Conservation (phyloP, 2,888 invertebrate genomes). For the Lithophane leautieri region DNA sequence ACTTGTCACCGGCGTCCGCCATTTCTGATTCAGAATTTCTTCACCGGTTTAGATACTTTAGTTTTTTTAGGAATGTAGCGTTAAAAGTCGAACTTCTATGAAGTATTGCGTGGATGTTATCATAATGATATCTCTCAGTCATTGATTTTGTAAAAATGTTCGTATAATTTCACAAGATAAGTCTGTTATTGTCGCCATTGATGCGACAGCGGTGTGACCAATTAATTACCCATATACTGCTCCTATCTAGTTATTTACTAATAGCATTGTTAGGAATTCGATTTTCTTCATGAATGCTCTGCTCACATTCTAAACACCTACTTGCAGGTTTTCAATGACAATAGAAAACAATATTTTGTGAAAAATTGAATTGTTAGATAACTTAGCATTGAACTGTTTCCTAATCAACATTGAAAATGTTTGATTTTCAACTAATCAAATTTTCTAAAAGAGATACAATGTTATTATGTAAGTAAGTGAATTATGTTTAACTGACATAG, state of each 20-base stretch:
- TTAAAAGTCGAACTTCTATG: conserved; percentile 12
- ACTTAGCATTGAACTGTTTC: conserved; percentile 20
- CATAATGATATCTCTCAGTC: conserved; percentile 23
- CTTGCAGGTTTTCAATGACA: conserved; percentile 5
- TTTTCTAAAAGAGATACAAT: not conserved
- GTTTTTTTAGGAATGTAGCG: conserved; percentile 31
- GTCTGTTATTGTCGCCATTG: conserved; percentile 64
- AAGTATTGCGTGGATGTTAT: conserved; percentile 29
- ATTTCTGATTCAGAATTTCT: conserved; percentile 88
- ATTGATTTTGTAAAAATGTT: conserved; percentile 36
- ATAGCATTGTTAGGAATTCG: not conserved
- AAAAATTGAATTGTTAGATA: not conserved
- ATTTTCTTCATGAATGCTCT: not conserved
- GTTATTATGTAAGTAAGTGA: not conserved
- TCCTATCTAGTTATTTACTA: conserved; percentile 12
- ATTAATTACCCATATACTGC: conserved; percentile 28
- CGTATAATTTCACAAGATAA: conserved; percentile 13
- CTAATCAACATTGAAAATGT: conserved; percentile 5
- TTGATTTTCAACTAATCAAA: conserved; percentile 2
- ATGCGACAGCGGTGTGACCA: conserved; percentile 55
- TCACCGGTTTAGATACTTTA: conserved; percentile 81
- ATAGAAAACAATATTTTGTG: conserved; percentile 10
- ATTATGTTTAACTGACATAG: not conserved
- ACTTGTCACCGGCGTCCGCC: conserved; percentile 91
- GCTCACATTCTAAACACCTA: conserved; percentile 2